Conservation (phyloP, 2,888 invertebrate species). For the Diplazon laetatorius region DNA sequence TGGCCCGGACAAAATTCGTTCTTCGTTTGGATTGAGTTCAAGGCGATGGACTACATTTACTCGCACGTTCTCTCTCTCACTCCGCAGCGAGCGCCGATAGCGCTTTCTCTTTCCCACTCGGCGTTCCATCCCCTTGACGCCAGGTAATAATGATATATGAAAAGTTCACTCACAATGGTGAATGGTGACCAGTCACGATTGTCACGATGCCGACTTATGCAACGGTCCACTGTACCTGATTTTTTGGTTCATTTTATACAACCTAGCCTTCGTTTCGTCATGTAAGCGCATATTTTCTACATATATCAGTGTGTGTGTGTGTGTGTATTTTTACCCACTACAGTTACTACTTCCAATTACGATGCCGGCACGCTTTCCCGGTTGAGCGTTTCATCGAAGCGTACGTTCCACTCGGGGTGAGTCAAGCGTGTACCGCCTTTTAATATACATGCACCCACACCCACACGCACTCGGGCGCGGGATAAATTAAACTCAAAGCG, state of each 20-base stretch:
- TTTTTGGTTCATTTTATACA: background rate
- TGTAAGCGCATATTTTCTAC: constrained; percentile 5
- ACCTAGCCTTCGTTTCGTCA: background rate
- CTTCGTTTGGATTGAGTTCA: too few relatives aligned
- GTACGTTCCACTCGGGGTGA: constrained; percentile 27
- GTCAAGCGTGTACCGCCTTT: constrained; percentile 20
- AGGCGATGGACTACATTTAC: too few relatives aligned
- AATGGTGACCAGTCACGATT: background rate
- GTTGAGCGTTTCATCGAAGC: constrained; percentile 42
- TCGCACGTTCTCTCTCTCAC: too few relatives aligned
- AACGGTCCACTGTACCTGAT: background rate
- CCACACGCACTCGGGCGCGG: constrained; percentile 4
- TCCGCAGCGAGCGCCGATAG: too few relatives aligned
- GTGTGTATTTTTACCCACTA: constrained; percentile 4
- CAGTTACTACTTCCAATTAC: constrained; percentile 48
- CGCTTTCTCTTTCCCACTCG: too few relatives aligned
- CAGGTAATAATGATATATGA: too few relatives aligned
- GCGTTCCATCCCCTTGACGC: too few relatives aligned
- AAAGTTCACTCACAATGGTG: too few relatives aligned
- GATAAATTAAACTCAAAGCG: constrained; percentile 35
- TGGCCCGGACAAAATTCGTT: too few relatives aligned
- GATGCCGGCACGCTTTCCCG: constrained; percentile 36
- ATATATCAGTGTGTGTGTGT: constrained; percentile 12
- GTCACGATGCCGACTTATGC: background rate
- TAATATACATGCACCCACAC: background rate